Base-by-base conservation (phyloP, 2,888 invertebrate genomes). In the Drosophila neonasuta region DNA sequence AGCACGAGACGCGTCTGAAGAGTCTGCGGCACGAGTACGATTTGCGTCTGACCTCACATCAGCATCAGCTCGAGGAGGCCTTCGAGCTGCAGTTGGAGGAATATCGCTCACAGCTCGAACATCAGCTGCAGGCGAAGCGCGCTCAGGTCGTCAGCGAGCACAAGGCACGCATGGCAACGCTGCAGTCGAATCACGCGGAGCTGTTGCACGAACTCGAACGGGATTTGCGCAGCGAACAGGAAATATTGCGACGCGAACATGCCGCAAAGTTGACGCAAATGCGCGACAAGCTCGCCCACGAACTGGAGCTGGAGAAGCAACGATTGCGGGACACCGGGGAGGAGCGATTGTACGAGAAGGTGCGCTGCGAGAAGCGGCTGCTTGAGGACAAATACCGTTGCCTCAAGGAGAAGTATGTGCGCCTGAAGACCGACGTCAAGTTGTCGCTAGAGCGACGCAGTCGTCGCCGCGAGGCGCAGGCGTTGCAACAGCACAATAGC, bases 381-480 rank as follows among this genome's bases (percentile, higher is more conserved):
- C 87, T 96, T 2, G 94, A 95, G 76, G 95, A 96, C 78, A 96
- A 96, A 88, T 96, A 96, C 88, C 92, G 93, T 50, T 95, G 95
- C 59, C 91, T 96, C 54, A 96, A 96, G 89, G 96, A 96, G 87
- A 96, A 96, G 90, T 96, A 96, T 82, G 92, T 94, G 20, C 92
- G 95, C 11, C 91, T 97, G 60, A 96, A 96, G 89, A 95, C 94
- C 20, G 96, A 96, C 76, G 95, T 96, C 9, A 95, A 95, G 90
- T 91, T 95, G 29, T 95, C 95, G 0, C 93, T 96, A 60, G 96
- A 96, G 85, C 93, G 95, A 30, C 93, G 96, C 10, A 95, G 94
- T 87, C 93, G 93, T 45, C 91, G 94, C 2, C 92, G 94, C 0
- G 93, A 94, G 77, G 93, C 94, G 88, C 91, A 91, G 71, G 90